A percentile compares a stretch with the other conserved stretches of the same genome.
Evolutionary conservation across 2,888 invertebrate genomes (phyloP).

Genomic region (Epicampocera succincta): DNA sequence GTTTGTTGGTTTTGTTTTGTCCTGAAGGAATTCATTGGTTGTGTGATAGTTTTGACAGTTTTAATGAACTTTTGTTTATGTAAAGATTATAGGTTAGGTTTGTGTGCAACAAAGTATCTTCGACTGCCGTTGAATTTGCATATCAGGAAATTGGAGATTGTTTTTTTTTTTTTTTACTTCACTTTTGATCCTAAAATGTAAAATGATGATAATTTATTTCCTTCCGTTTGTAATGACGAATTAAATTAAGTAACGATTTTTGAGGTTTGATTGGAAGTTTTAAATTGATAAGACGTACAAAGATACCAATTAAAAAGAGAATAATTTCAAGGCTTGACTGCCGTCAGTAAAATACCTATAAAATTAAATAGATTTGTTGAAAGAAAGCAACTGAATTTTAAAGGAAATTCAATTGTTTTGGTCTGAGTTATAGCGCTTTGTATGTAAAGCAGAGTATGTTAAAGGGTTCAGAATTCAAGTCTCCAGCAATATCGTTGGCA

Average conservation of each 20-base stretch:
- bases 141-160: conserved; percentile 57
- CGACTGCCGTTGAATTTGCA: not conserved
- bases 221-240: conserved; percentile 39
- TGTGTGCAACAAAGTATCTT: conserved; percentile 3
- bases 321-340: no score
- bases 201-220: conserved; percentile 55
- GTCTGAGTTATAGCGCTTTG: no score
- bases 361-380: no score
- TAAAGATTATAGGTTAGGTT: conserved; percentile 62
- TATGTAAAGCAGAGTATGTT: no score
- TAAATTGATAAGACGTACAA: conserved; percentile 1
- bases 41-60: conserved; percentile 67
- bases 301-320: no score
- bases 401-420: no score
- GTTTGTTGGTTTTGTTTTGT: conserved; percentile 51
- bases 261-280: conserved; percentile 4
- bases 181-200: conserved; percentile 11
- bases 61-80: conserved; percentile 65
- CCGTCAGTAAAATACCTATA: no score
- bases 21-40: conserved; percentile 64
- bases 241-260: not conserved
- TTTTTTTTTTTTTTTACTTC: not conserved
- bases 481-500: no score
- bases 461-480: no score
- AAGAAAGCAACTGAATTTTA: no score